Evolutionary conservation across 2,113 vertebrate genomes (phyloP).

Genomic region (Oncorhynchus clarkii): DNA sequence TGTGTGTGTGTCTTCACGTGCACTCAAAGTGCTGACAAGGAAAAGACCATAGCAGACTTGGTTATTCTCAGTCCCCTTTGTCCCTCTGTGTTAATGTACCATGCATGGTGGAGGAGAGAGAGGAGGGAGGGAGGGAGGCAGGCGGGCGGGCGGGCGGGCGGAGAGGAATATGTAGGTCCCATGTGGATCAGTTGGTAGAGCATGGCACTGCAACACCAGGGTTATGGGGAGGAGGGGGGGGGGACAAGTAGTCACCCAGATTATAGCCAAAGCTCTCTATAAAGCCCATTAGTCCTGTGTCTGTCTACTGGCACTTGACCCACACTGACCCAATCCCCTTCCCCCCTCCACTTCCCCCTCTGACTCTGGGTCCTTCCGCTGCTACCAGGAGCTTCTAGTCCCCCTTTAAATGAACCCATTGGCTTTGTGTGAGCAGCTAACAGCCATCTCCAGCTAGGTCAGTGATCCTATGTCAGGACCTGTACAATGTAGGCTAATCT

Average conservation of each 20-base stretch:
- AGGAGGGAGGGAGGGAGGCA: not conserved
- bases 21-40: not conserved
- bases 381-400: not conserved
- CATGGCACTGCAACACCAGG: not conserved
- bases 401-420: not conserved
- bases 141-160: too few relatives aligned
- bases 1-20: not conserved
- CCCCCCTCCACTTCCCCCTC: not conserved
- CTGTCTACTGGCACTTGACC: not conserved
- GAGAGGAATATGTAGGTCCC: too few relatives aligned
- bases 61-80: not conserved
- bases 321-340: not conserved
- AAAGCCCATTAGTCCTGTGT: conserved; percentile 31
- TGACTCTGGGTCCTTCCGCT: not conserved
- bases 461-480: too few relatives aligned
- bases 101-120: not conserved
- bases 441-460: not conserved
- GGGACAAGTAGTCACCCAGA: not conserved
- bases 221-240: not conserved
- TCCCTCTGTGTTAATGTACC: not conserved
- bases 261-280: not conserved
- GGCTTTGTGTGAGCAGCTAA: not conserved
- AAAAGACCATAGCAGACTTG: not conserved
- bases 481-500: too few relatives aligned
- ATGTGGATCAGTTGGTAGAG: too few relatives aligned